phyloP scores from a whole-genome alignment of 1,140 invertebrate genomes.

The Aleiodes sp. region DNA sequence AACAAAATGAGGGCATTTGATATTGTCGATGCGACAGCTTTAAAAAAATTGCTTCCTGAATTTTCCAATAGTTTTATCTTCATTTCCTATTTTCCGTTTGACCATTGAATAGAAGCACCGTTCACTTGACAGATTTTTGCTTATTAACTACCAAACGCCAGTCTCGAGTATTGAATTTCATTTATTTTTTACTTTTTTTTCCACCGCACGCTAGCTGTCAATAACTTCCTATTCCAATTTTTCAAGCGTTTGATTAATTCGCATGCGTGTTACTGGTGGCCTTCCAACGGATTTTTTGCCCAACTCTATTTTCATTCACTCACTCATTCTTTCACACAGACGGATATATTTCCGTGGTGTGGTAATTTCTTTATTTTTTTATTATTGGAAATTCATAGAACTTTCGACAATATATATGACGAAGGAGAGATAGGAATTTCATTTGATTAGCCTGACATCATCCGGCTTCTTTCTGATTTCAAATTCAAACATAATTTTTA shows the following conservation, averaged over 20 bases:
- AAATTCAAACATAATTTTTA: no score
- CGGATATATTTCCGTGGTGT: no score
- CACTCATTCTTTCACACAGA: no score
- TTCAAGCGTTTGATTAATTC: slow-evolving; percentile 56
- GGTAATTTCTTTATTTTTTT: not conserved
- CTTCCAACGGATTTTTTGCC: not conserved
- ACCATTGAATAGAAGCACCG: slow-evolving; percentile 21
- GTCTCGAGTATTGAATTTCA: slow-evolving; percentile 48
- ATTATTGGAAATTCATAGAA: not conserved
- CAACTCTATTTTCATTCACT: no score
- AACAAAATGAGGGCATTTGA: no score
- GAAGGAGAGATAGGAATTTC: no score
- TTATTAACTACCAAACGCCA: slow-evolving; percentile 47
- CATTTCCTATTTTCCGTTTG: no score
- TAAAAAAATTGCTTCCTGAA: not conserved
- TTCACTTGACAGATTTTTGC: slow-evolving; percentile 48
- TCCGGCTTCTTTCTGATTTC: no score
- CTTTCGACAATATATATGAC: no score
- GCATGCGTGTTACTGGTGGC: slow-evolving; percentile 14
- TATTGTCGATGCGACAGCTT: no score
- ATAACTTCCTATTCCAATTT: slow-evolving; percentile 58
- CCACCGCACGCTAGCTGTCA: slow-evolving; percentile 48
- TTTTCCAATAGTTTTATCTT: not conserved
- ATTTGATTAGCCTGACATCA: no score
- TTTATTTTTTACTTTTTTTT: slow-evolving; percentile 60